phyloP scores from a whole-genome alignment of 2,888 invertebrate species.

The Galeruca laticollis region DNA sequence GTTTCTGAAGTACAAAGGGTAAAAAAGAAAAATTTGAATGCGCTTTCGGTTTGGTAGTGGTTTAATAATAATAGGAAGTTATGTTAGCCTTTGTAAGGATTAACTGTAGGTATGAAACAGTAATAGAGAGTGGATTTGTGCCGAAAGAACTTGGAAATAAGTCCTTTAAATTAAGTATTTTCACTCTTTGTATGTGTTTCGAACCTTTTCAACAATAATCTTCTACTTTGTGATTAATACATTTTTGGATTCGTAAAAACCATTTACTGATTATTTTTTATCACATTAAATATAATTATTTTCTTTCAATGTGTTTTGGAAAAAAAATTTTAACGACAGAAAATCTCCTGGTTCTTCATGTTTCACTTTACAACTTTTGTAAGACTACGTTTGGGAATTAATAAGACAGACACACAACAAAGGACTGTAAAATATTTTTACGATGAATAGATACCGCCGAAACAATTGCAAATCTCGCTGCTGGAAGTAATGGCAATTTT shows the following conservation, averaged over 20 bases:
- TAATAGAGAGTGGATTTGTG: not conserved
- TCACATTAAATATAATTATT: no score
- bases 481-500: constrained; percentile 2
- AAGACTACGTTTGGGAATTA: not conserved
- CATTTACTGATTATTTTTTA: no score
- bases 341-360: not conserved
- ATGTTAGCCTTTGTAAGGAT: not conserved
- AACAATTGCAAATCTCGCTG: constrained; percentile 9
- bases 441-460: not conserved
- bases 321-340: no score
- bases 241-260: no score
- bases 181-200: not conserved
- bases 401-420: not conserved
- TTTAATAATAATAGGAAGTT: constrained; percentile 9
- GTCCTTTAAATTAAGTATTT: not conserved
- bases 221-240: no score
- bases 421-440: constrained; percentile 1
- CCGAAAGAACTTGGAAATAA: no score
- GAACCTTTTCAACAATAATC: not conserved
- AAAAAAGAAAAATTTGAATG: not conserved
- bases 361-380: not conserved
- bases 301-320: no score
- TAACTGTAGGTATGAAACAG: not conserved
- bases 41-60: constrained; percentile 1
- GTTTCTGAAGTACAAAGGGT: constrained; percentile 8